Base-by-base conservation (phyloP, 2,797 vertebrate genomes). In the Enteromius afrohamiltoni region DNA sequence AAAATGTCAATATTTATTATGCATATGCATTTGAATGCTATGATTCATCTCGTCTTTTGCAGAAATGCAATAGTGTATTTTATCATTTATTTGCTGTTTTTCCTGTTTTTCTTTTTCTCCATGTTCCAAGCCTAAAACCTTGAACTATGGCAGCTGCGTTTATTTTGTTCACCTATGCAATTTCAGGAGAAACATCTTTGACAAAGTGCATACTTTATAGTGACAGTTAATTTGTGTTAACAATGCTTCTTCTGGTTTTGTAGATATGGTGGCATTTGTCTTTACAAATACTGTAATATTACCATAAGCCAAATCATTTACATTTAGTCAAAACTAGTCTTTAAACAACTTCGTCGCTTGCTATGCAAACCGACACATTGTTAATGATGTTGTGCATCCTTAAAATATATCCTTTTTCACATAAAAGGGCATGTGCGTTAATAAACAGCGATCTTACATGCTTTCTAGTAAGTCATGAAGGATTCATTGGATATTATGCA, bases 401-500 rank as follows among this genome's bases (percentile, higher is more conserved):
- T 34, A 34, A 34, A 34, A 34, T 34, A 34, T 34, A 34, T 6
- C 34, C 34, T 84, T 83, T 45, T 69, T 45, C 53, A 58, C 42
- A 88, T 86, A 86, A 88, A 84, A 85, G 65, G 40, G 14, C 75
- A 75, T 23, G 19, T 26, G 23, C 74, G 16, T 67, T 64, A 16
- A 75, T 86, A 80, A 89, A 87, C 83, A 34, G 79, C 14, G 76
- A 55, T 81, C 78, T 67, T 85, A 73, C 79, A 71, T 87, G 82
- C 83, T 78, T 85, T 74, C 62, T 29, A 69, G 71, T 64, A 42
- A 83, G 88, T 92, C 90, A 90, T 91, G 83, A 93, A 91, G 85
- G 90, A 91, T 90, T 76, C 79, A 91, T 92, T 62, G 68, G 49
- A 53, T 82, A 82, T 82, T 81, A 91, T 92, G 80, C 82, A 88